Base-by-base conservation (phyloP, 2,888 invertebrate genomes). In the Nomada ruficornis region DNA sequence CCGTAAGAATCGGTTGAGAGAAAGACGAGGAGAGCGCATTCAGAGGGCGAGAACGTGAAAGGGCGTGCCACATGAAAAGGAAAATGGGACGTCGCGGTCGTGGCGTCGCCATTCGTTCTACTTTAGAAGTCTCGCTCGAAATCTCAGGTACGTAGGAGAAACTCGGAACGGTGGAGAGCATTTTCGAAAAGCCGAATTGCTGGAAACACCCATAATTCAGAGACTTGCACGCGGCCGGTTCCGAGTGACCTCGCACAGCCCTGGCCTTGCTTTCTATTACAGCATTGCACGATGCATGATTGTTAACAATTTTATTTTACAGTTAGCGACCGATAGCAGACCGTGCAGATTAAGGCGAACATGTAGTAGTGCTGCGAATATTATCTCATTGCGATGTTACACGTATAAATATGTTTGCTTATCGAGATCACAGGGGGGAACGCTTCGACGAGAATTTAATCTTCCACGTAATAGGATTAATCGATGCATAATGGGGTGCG, bases 51-150 rank as follows among this genome's bases (percentile, higher is more conserved):
- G 42, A 26, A 47, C 18, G 63, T 36, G 77, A n/a, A 76, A 60
- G 42, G 64, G 50, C 36, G 80, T 44, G 68, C 20, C 69, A 20
- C 47, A 68, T 26, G 74, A 63, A 68, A 68, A 64, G 72, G 77
- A 72, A 83, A 83, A 82, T 72, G 54, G 82, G 59, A 74, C 82
- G 70, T 36, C 36, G 5, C 1, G 36, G 62, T 36, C 36, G 5
- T 5, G 36, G 62, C 80, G 76, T 80, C 80, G 73, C 75, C 80
- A 75, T 89, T 84, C 80, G 80, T 87, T 78, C 82, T 81, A 80
- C 77, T 85, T 85, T 85, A 26, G 72, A 63, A 76, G 81, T 69
- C 83, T 73, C 57, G 78, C 62, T 78, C 52, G 77, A 82, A 85
- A 84, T 84, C 78, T 74, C 75, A 64, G 73, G 64, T 36, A 57